Base-by-base conservation (phyloP, 1,140 invertebrate species). In the Nilaparvata lugens region DNA sequence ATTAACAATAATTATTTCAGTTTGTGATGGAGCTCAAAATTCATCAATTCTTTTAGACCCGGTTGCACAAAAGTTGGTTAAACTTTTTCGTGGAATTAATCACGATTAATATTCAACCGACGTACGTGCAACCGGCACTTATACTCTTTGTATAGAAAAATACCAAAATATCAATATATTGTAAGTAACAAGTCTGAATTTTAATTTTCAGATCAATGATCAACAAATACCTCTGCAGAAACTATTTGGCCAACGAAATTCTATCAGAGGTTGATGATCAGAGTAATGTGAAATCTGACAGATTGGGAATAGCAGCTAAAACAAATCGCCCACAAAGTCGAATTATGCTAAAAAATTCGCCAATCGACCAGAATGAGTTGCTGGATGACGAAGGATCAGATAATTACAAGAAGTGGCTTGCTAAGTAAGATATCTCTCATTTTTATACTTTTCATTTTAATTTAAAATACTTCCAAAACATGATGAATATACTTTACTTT, bases 221-320 rank as follows among this genome's bases (percentile, higher is more conserved):
- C 81, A 86, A 86, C 66, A 83, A 87, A 67, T 86, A 84, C 72
- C 74, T 85, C 16, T 86, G 84, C 65, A 78, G 83, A 24, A 84
- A 78, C 67, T 87, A 81, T 67, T 68, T 87, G 6, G 84, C 85
- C 0, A 82, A 84, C 63, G 79, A 85, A 75, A 86, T 87, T 62
- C 73, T 85, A 19, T 75, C 78, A 24, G 79, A 83, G 65, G 74
- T 72, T 25, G 68, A 74, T 4, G 67, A 16, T 0, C n/a, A n/a
- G n/a, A 21, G 52, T 14, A 18, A 28, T 11, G 42, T 53, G 18
- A 24, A 52, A 19, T 35, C 23, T 1, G 52, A 60, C n/a, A 14
- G 45, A 23, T 18, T 16, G 35, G 28, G 24, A 13, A 19, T 19
- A 73, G 18, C 68, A 73, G 52, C 71, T 77, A 60, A 70, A 78